Percentiles rank a stretch among this genome's conserved stretches.
Conservation (phyloP, 2,888 invertebrate genomes). For the Lysandra coridon region DNA sequence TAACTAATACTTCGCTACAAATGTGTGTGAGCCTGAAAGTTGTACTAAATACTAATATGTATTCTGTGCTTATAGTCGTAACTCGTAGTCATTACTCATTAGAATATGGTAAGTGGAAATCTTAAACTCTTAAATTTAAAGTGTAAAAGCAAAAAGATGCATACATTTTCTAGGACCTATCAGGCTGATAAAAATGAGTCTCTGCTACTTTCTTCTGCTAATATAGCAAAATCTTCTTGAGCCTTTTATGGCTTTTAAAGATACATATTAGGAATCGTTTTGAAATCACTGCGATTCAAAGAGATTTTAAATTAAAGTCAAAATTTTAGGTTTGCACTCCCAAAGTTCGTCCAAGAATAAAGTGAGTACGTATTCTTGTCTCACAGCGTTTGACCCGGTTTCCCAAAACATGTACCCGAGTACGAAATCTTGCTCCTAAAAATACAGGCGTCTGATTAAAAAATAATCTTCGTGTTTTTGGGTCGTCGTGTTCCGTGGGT, state of each 20-base stretch:
- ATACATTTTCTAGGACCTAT: no score
- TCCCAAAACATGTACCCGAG: not conserved
- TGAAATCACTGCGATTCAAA: not conserved
- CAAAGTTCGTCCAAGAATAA: not conserved
- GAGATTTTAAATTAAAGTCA: not conserved
- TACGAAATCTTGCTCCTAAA: constrained; percentile 7
- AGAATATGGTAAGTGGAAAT: no score
- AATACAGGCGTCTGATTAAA: constrained; percentile 23
- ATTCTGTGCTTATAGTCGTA: no score
- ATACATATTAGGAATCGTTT: not conserved
- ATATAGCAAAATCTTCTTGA: not conserved
- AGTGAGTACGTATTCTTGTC: not conserved
- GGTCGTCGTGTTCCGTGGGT: not conserved
- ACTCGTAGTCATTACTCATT: no score
- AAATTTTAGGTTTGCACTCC: not conserved
- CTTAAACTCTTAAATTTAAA: no score
- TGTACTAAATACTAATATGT: no score
- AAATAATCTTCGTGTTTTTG: constrained; percentile 4
- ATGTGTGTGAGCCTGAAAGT: no score
- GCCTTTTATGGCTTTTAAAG: not conserved
- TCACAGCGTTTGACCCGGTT: constrained; percentile 14
- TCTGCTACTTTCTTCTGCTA: no score
- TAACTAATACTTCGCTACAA: no score
- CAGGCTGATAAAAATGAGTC: no score
- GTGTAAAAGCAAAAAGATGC: no score